Evolutionary conservation across 1,140 invertebrate species (phyloP).

Genomic region (Heterodera schachtii): DNA sequence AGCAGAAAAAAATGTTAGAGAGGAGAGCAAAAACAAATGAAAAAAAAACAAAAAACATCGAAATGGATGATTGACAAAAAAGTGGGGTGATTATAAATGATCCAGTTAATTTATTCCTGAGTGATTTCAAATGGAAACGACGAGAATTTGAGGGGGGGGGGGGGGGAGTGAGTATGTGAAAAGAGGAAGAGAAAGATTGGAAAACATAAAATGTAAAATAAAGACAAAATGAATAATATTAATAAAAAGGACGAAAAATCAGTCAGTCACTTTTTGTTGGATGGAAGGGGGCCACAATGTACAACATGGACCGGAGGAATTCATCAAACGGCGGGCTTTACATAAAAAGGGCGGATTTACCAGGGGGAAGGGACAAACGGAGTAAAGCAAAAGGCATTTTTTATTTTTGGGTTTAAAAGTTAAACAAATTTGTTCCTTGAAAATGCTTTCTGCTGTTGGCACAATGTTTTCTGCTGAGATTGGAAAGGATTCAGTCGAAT

Average conservation of each 20-base stretch:
- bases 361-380: too few relatives aligned
- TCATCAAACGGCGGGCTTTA: background rate
- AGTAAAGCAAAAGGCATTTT: too few relatives aligned
- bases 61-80: background rate
- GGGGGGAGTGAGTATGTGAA: too few relatives aligned
- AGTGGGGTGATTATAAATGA: too few relatives aligned
- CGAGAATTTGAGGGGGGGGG: background rate
- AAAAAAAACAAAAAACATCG: background rate
- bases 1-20: background rate
- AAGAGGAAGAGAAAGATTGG: too few relatives aligned
- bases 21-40: background rate
- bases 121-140: background rate
- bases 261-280: background rate
- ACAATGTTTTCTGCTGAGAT: too few relatives aligned
- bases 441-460: background rate
- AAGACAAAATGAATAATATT: too few relatives aligned
- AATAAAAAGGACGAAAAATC: background rate
- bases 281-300: conserved; percentile 3
- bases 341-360: background rate
- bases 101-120: background rate
- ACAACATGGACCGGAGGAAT: conserved; percentile 19
- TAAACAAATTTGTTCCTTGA: too few relatives aligned
- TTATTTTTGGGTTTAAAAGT: too few relatives aligned
- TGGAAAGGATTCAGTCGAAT: too few relatives aligned
- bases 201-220: too few relatives aligned